phyloP scores from a whole-genome alignment of 2,113 vertebrate species.

The Varanus salvator region DNA sequence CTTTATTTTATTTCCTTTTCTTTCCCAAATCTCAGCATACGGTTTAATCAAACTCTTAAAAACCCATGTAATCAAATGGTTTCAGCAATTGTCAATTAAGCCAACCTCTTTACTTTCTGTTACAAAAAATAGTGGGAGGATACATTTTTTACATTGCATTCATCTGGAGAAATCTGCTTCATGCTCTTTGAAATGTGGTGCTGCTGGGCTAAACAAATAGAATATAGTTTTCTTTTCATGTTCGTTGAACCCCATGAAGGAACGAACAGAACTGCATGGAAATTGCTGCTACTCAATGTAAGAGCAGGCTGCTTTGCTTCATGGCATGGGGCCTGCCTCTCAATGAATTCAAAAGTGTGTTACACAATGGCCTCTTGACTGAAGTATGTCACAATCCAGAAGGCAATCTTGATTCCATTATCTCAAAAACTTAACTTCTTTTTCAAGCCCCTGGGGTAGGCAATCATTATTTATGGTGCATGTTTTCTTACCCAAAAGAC shows the following conservation, averaged over 20 bases:
- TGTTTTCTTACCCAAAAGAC: neutral
- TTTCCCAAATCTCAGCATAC: neutral
- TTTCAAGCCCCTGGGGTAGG: neutral
- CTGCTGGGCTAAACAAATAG: neutral
- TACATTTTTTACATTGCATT: slow-evolving; percentile 21
- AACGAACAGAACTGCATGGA: neutral
- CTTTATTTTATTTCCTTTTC: slow-evolving; percentile 18
- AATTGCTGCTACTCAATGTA: slow-evolving; percentile 42
- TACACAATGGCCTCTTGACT: slow-evolving; percentile 16
- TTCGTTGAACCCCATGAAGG: neutral
- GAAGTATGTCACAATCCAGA: neutral
- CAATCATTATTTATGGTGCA: neutral
- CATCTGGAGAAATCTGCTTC: slow-evolving; percentile 3
- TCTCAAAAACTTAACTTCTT: slow-evolving; percentile 11
- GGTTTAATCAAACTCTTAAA: slow-evolving; percentile 25
- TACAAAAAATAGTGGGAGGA: slow-evolving; percentile 24
- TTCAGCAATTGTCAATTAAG: slow-evolving; percentile 17
- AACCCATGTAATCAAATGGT: slow-evolving; percentile 29
- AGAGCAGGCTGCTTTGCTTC: neutral
- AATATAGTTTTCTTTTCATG: slow-evolving; percentile 19
- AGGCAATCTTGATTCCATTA: neutral
- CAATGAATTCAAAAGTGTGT: neutral
- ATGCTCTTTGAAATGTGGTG: slow-evolving; percentile 14
- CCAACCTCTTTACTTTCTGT: slow-evolving; percentile 27
- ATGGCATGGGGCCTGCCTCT: slow-evolving; percentile 17